Evolutionary conservation across 1,140 invertebrate genomes (phyloP), one percentile per base, ranked within the genome.

Genomic region (Drosophila kohkoa): DNA sequence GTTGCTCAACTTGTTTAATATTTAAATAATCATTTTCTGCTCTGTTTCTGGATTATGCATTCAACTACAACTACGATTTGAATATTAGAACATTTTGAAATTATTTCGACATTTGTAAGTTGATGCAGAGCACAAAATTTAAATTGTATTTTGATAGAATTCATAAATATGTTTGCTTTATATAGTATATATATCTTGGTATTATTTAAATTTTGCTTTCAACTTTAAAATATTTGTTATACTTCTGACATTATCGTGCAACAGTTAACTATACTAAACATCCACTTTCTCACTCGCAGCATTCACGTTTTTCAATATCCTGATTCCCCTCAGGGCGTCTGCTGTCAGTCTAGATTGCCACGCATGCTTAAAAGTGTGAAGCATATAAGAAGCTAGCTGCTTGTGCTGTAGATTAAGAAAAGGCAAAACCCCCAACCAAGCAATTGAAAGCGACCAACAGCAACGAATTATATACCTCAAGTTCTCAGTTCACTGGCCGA

Each of bases 11-110:
- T 49, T 79, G 76, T 75, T 80, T 57, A 80, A 75, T 80, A 80
- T 80, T 80, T 75, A 70, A 75, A 62, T 55, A 80, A 46, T 70
- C 68, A 75, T 80, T 80, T 75, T 43, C 16, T 48, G 8, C 54
- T 54, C 41, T 46, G 15, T 49, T 41, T 63, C 45, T 72, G 7
- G 32, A 57, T 57, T 41, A 57, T 41, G 32, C 10, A 35, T 55
- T 7, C 28, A 55, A 55, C 41, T 43, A 43, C 41, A 43, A 10
- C 35, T 7, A 13, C 15, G 16, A 54, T 54, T 43, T 52, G 15
- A 28, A 57, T 52, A 45, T 38, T 43, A 57, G 7, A 41, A 52
- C 5, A 69, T 35, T 55, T 62, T 7, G 6, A 16, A 25, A 43
- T 60, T 30, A 60, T 28, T 54, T 59, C 20, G 7, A 15, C 30